Evolutionary conservation across 1,140 invertebrate genomes (phyloP).

Genomic region (Belonocnema kinseyi): DNA sequence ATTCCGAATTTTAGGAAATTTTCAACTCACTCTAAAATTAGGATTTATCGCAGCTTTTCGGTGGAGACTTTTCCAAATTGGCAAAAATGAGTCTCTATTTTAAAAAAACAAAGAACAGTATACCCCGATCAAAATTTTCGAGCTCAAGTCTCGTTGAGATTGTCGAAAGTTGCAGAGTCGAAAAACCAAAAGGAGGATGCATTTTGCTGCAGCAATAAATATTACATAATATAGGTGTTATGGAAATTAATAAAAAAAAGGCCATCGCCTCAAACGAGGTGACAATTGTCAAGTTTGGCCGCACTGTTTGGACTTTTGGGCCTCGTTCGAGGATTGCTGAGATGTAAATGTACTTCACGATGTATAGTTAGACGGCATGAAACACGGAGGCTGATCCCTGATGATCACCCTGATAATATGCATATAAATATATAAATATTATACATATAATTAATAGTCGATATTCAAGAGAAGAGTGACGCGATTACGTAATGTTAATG

Average conservation of each 20-base stretch:
- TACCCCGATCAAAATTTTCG: background rate
- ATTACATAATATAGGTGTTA: constrained; percentile 68
- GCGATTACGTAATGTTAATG: constrained; percentile 62
- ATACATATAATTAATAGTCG: constrained; percentile 47
- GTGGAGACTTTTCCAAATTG: constrained; percentile 39
- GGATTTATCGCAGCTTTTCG: background rate
- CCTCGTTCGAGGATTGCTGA: constrained; percentile 43
- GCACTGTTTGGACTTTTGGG: constrained; percentile 34
- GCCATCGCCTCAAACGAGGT: constrained; percentile 3
- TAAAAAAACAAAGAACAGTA: constrained; percentile 13
- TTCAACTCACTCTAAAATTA: background rate
- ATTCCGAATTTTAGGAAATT: constrained; percentile 4
- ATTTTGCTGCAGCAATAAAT: constrained; percentile 72
- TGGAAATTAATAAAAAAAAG: constrained; percentile 46
- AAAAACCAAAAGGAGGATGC: constrained; percentile 44
- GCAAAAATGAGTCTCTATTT: background rate
- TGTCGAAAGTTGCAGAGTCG: constrained; percentile 48
- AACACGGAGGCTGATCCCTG: constrained; percentile 33
- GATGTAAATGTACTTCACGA: constrained; percentile 51
- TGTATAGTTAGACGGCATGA: constrained; percentile 63
- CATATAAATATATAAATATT: constrained; percentile 19
- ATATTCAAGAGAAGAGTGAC: constrained; percentile 50
- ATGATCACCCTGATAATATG: constrained; percentile 30
- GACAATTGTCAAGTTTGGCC: background rate
- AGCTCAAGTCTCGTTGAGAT: constrained; percentile 34